Base-by-base conservation (phyloP, 2,888 invertebrate genomes). In the Macropis europaea region DNA sequence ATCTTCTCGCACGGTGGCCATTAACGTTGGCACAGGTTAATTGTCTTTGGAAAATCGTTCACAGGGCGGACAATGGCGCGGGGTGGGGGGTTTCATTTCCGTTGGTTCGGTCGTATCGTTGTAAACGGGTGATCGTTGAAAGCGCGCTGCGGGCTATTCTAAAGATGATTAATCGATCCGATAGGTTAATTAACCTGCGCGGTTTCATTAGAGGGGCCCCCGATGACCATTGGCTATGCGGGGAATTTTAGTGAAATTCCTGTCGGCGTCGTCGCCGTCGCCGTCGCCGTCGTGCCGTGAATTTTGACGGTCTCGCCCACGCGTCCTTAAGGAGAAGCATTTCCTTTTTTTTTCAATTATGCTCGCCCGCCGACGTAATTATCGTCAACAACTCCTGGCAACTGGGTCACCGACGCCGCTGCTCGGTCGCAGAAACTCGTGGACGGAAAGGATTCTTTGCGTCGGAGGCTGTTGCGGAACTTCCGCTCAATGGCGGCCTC, bases 231-330 rank as follows among this genome's bases (percentile, higher is more conserved):
- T 61, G 74, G 75, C 74, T 78, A 84, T 79, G 82, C 72, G 36
- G 76, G 74, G 85, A 84, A 86, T 86, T 86, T 85, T 81, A 84
- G 82, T 75, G 76, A 86, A 86, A 86, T 86, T 86, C 82, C 84
- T 74, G 38, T 68, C 74, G 72, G 60, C 67, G 63, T 62, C 52
- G 40, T 48, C 17, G 9, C n/a, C 11, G 38, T 9, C 19, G 26
- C 13, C 48, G 47, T 59, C 71, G n/a, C n/a, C n/a, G n/a, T 66
- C 83, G 79, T 74, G 81, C 59, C 60, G 57, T 77, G 79, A 82
- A 84, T 84, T 84, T 82, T 81, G 64, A 77, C 70, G 61, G 53
- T 40, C 30, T 26, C 54, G 50, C 48, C 48, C 47, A 59, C 68
- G 70, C 54, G 50, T 17, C 22, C 26, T 50, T 60, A 60, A 54